Conservation (phyloP, 2,888 invertebrate species). For the Drosophila eohydei region DNA sequence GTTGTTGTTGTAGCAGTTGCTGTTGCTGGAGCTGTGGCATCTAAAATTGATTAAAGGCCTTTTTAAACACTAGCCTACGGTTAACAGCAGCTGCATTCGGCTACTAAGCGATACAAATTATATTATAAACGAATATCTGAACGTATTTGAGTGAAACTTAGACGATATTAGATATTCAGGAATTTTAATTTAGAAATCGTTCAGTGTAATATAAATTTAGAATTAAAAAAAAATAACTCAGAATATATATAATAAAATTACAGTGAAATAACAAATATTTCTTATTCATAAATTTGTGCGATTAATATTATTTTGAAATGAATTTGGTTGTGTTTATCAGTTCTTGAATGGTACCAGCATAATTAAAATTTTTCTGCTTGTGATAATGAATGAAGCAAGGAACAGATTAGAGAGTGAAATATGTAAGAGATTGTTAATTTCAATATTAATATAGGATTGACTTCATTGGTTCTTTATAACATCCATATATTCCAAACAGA, state of each 20-base stretch:
- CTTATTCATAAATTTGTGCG: too few species aligned
- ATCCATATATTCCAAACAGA: not conserved
- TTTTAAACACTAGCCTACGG: not conserved
- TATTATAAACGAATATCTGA: not conserved
- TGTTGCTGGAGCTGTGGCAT: conserved; percentile 10
- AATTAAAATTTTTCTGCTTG: not conserved
- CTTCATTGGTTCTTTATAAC: not conserved
- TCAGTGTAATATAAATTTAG: not conserved
- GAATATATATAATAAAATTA: not conserved
- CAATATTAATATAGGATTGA: not conserved
- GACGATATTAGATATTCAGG: not conserved
- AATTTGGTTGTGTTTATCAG: not conserved
- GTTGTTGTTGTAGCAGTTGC: conserved; percentile 33
- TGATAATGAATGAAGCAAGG: not conserved
- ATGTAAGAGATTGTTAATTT: not conserved
- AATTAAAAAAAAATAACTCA: not conserved
- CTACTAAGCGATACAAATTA: not conserved
- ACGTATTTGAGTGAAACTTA: not conserved
- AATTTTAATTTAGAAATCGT: not conserved
- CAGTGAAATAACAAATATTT: not conserved
- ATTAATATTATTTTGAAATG: not conserved
- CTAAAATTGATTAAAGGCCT: conserved; percentile 24
- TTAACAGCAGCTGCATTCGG: conserved; percentile 35
- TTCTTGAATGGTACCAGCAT: not conserved
- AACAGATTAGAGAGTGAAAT: not conserved